Evolutionary conservation across 2,797 vertebrate species (phyloP).

Genomic region (Tadarida brasiliensis): DNA sequence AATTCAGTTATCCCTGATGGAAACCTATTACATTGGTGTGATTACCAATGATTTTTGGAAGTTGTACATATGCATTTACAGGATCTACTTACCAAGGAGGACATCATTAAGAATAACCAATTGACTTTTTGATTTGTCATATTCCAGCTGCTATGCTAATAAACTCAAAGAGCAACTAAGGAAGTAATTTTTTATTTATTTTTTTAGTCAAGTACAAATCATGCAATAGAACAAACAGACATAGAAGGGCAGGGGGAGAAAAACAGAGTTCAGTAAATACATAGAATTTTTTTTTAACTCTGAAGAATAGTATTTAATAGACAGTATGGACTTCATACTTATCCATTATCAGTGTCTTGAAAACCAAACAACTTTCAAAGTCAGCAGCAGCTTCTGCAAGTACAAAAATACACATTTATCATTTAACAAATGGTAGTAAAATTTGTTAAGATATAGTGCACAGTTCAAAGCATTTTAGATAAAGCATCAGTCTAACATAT

Average conservation of each 20-base stretch:
- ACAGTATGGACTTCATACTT: conserved; percentile 88
- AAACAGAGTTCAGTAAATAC: not conserved
- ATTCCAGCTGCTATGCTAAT: not conserved
- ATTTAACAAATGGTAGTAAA: conserved; percentile 90
- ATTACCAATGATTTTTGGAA: not conserved
- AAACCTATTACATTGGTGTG: not conserved
- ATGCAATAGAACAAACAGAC: not conserved
- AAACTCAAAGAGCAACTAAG: not conserved
- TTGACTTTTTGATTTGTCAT: not conserved
- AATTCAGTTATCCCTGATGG: not conserved
- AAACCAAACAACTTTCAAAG: conserved; percentile 89
- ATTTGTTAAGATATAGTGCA: conserved; percentile 92
- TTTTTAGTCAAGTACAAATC: not conserved
- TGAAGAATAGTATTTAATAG: conserved; percentile 85
- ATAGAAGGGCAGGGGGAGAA: not conserved
- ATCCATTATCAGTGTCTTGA: conserved; percentile 87
- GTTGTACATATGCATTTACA: not conserved
- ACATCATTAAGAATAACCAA: not conserved
- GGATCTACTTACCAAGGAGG: not conserved
- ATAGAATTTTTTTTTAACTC: not conserved
- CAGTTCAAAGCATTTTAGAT: conserved; percentile 93
- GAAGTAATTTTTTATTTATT: not conserved
- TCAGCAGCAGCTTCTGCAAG: conserved; percentile 95
- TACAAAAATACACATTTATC: conserved; percentile 97
- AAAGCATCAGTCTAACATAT: conserved; percentile 91